Evolutionary conservation across 2,888 invertebrate species (phyloP).

Genomic region (Muschampia plurimacula): DNA sequence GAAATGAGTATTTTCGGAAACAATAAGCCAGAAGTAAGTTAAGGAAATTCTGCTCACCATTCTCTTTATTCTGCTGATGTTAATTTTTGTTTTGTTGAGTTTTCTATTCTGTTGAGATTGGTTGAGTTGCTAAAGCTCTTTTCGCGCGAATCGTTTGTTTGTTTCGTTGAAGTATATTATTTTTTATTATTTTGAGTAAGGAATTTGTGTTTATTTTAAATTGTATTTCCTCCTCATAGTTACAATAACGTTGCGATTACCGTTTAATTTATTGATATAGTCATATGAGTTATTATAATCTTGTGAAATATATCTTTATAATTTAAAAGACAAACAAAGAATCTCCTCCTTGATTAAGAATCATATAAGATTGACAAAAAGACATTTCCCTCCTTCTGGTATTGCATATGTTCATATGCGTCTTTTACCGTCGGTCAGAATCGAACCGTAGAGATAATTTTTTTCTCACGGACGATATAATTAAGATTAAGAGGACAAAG

Average conservation of each 20-base stretch:
- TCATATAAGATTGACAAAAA: no score
- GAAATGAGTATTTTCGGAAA: conserved; percentile 29
- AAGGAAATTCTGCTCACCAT: background rate
- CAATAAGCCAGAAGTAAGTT: conserved; percentile 41
- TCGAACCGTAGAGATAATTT: no score
- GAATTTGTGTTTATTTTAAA: background rate
- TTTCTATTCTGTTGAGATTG: conserved; percentile 6
- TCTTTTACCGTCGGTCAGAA: no score
- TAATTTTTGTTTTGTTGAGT: conserved; percentile 24
- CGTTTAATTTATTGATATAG: background rate
- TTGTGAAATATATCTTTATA: no score
- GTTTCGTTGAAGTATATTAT: background rate
- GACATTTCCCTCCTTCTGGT: no score
- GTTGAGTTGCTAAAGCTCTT: conserved; percentile 4
- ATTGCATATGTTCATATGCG: no score
- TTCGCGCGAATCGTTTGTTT: background rate
- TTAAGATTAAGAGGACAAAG: no score
- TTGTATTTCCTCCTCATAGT: no score
- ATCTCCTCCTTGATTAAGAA: no score
- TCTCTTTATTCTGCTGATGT: conserved; percentile 36
- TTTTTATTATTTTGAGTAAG: background rate
- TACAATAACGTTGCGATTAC: background rate
- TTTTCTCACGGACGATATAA: no score
- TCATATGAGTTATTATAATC: no score
- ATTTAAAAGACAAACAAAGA: no score